phyloP scores from a whole-genome alignment of 64 coral and sea anemone species.

The Stichodactyla mertensii region DNA sequence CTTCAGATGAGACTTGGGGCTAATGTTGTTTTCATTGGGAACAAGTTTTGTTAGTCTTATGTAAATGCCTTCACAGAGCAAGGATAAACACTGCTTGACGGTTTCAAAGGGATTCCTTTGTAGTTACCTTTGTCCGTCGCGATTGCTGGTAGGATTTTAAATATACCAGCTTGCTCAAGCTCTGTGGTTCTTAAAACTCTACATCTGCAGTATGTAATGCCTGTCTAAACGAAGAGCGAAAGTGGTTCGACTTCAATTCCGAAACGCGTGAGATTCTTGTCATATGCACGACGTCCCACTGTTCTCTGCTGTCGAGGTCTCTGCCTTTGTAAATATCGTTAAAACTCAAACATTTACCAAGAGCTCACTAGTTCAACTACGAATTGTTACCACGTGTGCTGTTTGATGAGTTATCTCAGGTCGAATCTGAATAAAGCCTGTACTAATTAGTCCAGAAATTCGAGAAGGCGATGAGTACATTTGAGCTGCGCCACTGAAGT shows the following conservation, averaged over 20 bases:
- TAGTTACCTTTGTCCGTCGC: background rate
- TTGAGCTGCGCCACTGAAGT: background rate
- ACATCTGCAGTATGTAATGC: constrained; percentile 1
- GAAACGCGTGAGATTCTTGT: background rate
- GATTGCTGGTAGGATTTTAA: background rate
- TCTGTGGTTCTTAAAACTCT: background rate
- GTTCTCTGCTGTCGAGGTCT: background rate
- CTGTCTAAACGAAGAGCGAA: background rate
- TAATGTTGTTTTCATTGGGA: constrained; percentile 3
- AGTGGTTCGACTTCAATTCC: background rate
- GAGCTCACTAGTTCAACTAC: background rate
- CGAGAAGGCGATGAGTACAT: background rate
- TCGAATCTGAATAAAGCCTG: background rate
- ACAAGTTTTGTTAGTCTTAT: constrained; percentile 13
- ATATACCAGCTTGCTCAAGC: background rate
- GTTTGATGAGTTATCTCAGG: background rate
- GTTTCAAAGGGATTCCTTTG: constrained; percentile 4
- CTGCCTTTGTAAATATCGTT: background rate
- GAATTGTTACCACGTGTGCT: background rate
- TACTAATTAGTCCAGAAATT: constrained; percentile 1
- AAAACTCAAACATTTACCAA: background rate
- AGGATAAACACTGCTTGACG: background rate
- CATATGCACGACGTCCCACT: background rate
- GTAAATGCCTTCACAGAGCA: constrained; percentile 6
- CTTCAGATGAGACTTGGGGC: background rate